Evolutionary conservation across 2,888 invertebrate genomes (phyloP), one percentile per base, ranked within the genome.

Genomic region (Drosophila rubida): DNA sequence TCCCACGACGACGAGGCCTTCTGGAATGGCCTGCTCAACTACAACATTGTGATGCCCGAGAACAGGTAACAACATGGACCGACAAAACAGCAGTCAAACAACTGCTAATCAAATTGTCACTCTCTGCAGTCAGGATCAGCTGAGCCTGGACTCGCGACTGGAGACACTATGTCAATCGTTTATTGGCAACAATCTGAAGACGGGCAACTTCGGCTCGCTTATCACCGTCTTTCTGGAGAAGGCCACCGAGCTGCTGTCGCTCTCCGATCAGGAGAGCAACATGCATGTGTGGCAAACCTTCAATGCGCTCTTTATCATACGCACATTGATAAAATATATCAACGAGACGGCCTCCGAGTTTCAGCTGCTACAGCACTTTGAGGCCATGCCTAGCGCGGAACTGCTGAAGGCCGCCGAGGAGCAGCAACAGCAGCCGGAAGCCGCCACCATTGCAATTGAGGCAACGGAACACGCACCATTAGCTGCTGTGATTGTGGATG

Each of bases 1-100:
- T 94, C 96, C 4, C 94, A 95, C 6, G 97, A 97, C 90, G 97
- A 97, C 90, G 97, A 98, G 90, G 96, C 96, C 0, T 98, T 97
- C 91, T 99, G 99, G 99, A 97, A 97, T 90, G 95, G 96, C 76
- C 94, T 99, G 74, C 93, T 99, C 35, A 96, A 98, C 0, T 99
- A 98, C 90, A 97, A 97, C 76, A 95, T 98, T 80, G 94, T 94
- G 35, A 95, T 97, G 64, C 97, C 98, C 0, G 93, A 94, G 42
- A 95, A 95, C 82, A 94, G 94, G 95, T 96, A 93, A 93, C 93
- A 35, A 50, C 60, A 57, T n/a, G 58, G 44, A 64, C 48, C 53
- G 72, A 30, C 8, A 45, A 7, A 4, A 8, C 13, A 19, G 8
- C 32, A 5, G 9, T 22, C 4, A 6, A 1, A 5, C 7, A 19